phyloP scores from a whole-genome alignment of 2,113 vertebrate species.

The Antennarius striatus region DNA sequence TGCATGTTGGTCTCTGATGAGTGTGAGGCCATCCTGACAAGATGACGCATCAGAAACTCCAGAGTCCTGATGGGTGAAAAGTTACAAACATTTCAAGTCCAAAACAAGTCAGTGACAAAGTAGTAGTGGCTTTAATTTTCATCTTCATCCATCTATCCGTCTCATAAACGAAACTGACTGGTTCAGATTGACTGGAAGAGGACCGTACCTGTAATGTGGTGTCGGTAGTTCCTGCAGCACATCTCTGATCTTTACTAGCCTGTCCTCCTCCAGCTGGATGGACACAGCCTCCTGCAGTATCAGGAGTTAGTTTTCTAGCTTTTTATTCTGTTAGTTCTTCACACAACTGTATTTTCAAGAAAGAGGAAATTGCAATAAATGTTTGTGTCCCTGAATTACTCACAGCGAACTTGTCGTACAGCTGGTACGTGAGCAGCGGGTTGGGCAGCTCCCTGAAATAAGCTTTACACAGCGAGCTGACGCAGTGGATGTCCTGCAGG shows the following conservation, averaged over 20 bases:
- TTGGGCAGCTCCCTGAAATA: slow-evolving; percentile 96
- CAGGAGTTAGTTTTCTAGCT: too few species aligned
- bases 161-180: too few species aligned
- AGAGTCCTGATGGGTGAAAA: slow-evolving; percentile 82
- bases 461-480: slow-evolving; percentile 93
- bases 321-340: background rate
- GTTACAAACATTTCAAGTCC: background rate
- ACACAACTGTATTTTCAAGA: too few species aligned
- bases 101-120: background rate
- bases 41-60: slow-evolving; percentile 90
- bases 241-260: slow-evolving; percentile 89
- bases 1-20: slow-evolving; percentile 94
- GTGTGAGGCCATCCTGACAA: slow-evolving; percentile 86
- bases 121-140: too few species aligned
- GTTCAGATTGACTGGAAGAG: background rate
- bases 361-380: background rate
- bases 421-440: slow-evolving; percentile 93
- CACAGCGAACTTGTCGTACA: slow-evolving; percentile 95
- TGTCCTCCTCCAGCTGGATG: slow-evolving; percentile 86
- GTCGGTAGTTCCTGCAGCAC: slow-evolving; percentile 87
- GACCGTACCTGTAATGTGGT: slow-evolving; percentile 84
- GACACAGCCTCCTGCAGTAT: slow-evolving; percentile 96
- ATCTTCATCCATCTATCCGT: too few species aligned
- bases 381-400: slow-evolving; percentile 56
- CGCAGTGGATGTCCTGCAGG: slow-evolving; percentile 95